Evolutionary conservation across 1,140 invertebrate genomes (phyloP).

Genomic region (Globodera ellingtonae): DNA sequence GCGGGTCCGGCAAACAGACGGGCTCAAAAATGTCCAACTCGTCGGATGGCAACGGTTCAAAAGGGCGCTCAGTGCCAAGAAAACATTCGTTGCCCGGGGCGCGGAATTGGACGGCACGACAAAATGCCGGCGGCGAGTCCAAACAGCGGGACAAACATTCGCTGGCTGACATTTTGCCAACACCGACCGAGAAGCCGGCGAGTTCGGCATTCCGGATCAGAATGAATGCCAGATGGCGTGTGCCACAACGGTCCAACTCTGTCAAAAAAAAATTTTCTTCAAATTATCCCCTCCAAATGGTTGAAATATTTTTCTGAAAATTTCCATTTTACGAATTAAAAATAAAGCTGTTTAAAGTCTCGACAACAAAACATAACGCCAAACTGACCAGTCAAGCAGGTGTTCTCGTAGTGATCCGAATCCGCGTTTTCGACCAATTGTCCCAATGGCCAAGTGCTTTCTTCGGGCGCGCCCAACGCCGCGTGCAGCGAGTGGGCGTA

Average conservation of each 20-base stretch:
- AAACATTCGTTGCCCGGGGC: slow-evolving; percentile 40
- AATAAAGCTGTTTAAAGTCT: too few species aligned
- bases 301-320: too few species aligned
- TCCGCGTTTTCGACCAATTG: slow-evolving; percentile 26
- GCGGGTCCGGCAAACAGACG: slow-evolving; percentile 40
- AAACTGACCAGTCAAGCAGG: slow-evolving; percentile 37
- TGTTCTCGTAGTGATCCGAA: slow-evolving; percentile 48
- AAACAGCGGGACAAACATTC: slow-evolving; percentile 35
- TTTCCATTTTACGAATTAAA: too few species aligned
- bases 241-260: slow-evolving; percentile 34
- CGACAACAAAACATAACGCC: too few species aligned
- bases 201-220: slow-evolving; percentile 43
- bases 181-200: slow-evolving; percentile 14
- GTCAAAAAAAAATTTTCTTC: slow-evolving; percentile 7
- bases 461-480: background rate
- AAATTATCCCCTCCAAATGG: too few species aligned
- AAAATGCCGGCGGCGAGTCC: slow-evolving; percentile 42
- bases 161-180: slow-evolving; percentile 4
- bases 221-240: slow-evolving; percentile 43
- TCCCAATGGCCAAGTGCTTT: slow-evolving; percentile 5
- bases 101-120: slow-evolving; percentile 47
- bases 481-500: background rate
- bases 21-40: slow-evolving; percentile 50
- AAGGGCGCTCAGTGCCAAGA: slow-evolving; percentile 35
- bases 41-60: slow-evolving; percentile 28